Conservation (phyloP, 2,888 invertebrate species). For the Cryptophagus acutangulus region DNA sequence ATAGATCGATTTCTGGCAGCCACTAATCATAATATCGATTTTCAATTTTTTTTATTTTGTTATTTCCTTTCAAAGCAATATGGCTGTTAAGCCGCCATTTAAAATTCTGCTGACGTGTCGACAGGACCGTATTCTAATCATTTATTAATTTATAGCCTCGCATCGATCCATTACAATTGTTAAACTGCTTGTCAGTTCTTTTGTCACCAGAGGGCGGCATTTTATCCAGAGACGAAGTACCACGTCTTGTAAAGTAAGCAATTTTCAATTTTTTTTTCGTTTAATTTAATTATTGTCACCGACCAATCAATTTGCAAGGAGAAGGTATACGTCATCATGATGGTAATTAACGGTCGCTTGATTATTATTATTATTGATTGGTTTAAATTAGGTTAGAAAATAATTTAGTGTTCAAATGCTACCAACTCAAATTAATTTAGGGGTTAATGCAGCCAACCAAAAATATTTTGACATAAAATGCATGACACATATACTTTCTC, state of each 20-base stretch:
- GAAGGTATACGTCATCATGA: too few relatives aligned
- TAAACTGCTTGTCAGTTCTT: slow-evolving; percentile 83
- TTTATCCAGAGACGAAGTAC: slow-evolving; percentile 80
- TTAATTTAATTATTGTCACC: slow-evolving; percentile 3
- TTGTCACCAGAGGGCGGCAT: slow-evolving; percentile 82
- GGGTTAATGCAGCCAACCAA: neutral
- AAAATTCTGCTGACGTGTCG: too few relatives aligned
- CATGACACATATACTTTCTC: too few relatives aligned
- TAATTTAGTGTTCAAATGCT: too few relatives aligned
- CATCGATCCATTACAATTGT: slow-evolving; percentile 82
- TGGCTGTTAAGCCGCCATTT: slow-evolving; percentile 7
- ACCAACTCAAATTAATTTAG: too few relatives aligned
- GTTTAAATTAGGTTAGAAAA: too few relatives aligned
- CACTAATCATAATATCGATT: neutral
- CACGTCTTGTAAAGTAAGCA: slow-evolving; percentile 77
- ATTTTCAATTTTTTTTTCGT: neutral
- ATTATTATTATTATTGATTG: too few relatives aligned
- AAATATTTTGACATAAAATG: too few relatives aligned
- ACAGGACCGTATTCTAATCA: slow-evolving; percentile 11
- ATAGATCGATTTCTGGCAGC: neutral
- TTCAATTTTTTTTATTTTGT: neutral
- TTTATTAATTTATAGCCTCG: slow-evolving; percentile 66
- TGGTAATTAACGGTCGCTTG: too few relatives aligned
- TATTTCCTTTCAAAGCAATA: slow-evolving; percentile 8
- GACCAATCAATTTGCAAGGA: neutral